phyloP scores from a whole-genome alignment of 2,797 vertebrate species.

The Hemitrygon akajei region DNA sequence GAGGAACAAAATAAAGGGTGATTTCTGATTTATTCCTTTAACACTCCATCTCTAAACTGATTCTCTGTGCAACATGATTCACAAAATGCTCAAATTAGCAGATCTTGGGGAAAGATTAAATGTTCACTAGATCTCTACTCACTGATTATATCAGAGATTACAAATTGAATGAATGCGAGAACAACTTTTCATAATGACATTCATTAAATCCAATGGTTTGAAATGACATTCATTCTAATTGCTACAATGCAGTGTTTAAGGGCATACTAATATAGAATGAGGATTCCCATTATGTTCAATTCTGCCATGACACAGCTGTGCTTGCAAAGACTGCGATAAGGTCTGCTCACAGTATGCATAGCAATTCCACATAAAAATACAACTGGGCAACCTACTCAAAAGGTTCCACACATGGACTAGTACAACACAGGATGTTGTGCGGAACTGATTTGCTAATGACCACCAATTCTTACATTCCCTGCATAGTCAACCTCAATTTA shows the following conservation, averaged over 20 bases:
- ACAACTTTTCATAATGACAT: neutral
- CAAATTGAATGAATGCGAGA: neutral
- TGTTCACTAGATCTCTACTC: too few species aligned
- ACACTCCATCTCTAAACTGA: neutral
- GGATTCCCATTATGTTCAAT: too few species aligned
- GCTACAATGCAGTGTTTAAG: neutral
- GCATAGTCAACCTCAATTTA: too few species aligned
- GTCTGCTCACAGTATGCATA: neutral
- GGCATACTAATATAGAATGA: neutral
- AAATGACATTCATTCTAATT: neutral
- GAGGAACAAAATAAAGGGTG: slow-evolving; percentile 27
- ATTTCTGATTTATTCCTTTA: neutral
- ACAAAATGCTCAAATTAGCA: neutral
- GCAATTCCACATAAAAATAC: neutral
- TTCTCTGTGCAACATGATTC: neutral
- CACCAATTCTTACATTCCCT: too few species aligned
- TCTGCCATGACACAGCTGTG: neutral
- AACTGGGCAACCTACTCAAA: neutral
- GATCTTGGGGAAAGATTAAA: too few species aligned
- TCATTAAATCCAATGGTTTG: neutral
- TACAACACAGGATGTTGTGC: too few species aligned
- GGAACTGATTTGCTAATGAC: too few species aligned
- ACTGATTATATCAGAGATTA: too few species aligned
- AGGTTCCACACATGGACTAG: neutral
- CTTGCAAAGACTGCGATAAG: neutral